These are phyloP conservation scores for Xiphorhynchus elegans DNA, from an alignment of 2,113 vertebrate genomes.

Conservation along the genomic window DNA sequence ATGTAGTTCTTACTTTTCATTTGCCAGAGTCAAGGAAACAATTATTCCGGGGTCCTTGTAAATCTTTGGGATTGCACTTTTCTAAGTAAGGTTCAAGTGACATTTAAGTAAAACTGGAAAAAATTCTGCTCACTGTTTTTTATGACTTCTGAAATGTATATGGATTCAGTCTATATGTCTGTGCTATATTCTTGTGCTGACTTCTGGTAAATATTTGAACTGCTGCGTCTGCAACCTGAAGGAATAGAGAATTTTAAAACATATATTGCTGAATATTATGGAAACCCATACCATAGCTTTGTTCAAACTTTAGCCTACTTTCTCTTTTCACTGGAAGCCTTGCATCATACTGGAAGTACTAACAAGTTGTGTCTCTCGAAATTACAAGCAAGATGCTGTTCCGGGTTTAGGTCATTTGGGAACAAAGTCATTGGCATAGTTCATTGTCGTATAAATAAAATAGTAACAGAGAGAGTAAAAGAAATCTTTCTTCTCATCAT, in stretches of 20 bases:
- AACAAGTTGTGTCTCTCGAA: neutral
- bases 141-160: neutral
- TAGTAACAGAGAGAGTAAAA: neutral
- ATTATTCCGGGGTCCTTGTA: neutral
- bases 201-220: neutral
- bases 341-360: neutral
- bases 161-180: neutral
- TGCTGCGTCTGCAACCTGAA: neutral
- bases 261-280: neutral
- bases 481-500: neutral
- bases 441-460: neutral
- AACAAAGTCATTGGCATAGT: neutral
- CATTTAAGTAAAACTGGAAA: neutral
- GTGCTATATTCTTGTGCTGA: neutral
- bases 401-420: neutral
- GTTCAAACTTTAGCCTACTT: neutral
- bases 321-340: neutral
- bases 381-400: neutral
- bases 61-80: neutral
- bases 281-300: neutral
- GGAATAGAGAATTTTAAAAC: neutral
- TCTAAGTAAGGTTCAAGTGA: neutral
- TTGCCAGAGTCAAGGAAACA: neutral
- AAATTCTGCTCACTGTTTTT: neutral
- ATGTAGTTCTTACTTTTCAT: neutral